phyloP scores from a whole-genome alignment of 2,888 invertebrate genomes.

The Sylvicola fuscatus region DNA sequence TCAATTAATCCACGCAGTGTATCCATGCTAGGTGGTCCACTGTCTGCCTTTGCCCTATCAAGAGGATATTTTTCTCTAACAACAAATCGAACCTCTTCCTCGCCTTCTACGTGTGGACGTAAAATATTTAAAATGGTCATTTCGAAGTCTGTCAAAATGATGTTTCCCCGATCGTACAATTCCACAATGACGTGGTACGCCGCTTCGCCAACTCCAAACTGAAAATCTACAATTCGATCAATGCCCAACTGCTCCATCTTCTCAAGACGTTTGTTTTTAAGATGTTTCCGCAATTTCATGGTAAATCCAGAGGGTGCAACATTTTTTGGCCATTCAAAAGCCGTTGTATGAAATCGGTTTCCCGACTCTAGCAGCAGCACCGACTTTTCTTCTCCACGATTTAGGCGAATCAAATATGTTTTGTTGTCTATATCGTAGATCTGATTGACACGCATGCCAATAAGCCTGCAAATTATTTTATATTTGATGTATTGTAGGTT shows the following conservation, averaged over 20 bases:
- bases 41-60: constrained; percentile 46
- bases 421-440: constrained; percentile 95
- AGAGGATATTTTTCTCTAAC: constrained; percentile 83
- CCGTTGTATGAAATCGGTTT: constrained; percentile 79
- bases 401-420: constrained; percentile 79
- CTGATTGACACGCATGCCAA: constrained; percentile 89
- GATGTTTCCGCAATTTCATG: constrained; percentile 96
- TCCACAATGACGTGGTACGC: constrained; percentile 92
- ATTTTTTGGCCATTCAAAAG: constrained; percentile 98
- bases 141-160: constrained; percentile 79
- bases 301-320: constrained; percentile 86
- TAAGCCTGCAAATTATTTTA: constrained; percentile 31
- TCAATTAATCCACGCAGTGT: constrained; percentile 35
- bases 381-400: constrained; percentile 68
- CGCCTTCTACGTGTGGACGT: constrained; percentile 78
- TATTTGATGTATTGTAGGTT: constrained; percentile 1
- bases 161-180: constrained; percentile 89
- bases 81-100: constrained; percentile 61
- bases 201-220: constrained; percentile 86
- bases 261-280: constrained; percentile 88
- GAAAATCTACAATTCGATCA: constrained; percentile 85
- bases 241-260: constrained; percentile 67
- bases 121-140: constrained; percentile 83
- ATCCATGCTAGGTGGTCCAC: constrained; percentile 31
- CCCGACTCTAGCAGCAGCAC: constrained; percentile 88